phyloP scores from a whole-genome alignment of 2,888 invertebrate genomes.

The Asteroscopus sphinx region DNA sequence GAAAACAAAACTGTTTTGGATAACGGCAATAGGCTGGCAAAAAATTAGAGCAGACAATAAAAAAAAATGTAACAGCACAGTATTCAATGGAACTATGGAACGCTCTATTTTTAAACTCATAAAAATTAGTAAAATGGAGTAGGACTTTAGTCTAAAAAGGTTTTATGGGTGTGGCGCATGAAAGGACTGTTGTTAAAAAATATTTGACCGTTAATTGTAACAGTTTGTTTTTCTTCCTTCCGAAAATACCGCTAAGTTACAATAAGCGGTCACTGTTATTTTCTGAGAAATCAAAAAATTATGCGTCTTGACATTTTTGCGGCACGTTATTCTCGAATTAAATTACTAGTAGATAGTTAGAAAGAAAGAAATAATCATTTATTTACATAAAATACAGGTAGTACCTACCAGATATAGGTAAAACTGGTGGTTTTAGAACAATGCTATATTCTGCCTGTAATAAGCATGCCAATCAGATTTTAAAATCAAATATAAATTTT shows the following conservation, averaged over 20 bases:
- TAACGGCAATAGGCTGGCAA: constrained; percentile 40
- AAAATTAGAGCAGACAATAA: constrained; percentile 52
- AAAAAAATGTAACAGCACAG: constrained; percentile 49
- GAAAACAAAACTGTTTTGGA: constrained; percentile 47
- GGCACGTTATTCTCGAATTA: too few relatives aligned
- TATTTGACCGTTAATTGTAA: constrained; percentile 78
- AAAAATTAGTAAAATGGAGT: constrained; percentile 82
- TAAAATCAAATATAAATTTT: too few relatives aligned
- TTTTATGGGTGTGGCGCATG: constrained; percentile 57
- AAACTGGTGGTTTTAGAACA: too few relatives aligned
- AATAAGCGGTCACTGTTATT: constrained; percentile 31
- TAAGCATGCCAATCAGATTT: too few relatives aligned
- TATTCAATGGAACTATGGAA: constrained; percentile 51
- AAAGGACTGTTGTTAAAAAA: constrained; percentile 60
- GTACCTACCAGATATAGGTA: too few relatives aligned
- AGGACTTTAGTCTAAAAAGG: constrained; percentile 65
- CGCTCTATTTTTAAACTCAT: constrained; percentile 72
- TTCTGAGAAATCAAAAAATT: constrained; percentile 26
- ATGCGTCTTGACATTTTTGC: constrained; percentile 1
- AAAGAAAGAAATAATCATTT: too few relatives aligned
- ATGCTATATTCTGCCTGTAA: too few relatives aligned
- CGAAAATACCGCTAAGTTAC: constrained; percentile 46
- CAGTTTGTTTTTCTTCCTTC: constrained; percentile 59
- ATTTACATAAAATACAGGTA: too few relatives aligned
- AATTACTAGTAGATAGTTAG: too few relatives aligned